phyloP scores from a whole-genome alignment of 2,113 vertebrate genomes.

The Noturus placidus region DNA sequence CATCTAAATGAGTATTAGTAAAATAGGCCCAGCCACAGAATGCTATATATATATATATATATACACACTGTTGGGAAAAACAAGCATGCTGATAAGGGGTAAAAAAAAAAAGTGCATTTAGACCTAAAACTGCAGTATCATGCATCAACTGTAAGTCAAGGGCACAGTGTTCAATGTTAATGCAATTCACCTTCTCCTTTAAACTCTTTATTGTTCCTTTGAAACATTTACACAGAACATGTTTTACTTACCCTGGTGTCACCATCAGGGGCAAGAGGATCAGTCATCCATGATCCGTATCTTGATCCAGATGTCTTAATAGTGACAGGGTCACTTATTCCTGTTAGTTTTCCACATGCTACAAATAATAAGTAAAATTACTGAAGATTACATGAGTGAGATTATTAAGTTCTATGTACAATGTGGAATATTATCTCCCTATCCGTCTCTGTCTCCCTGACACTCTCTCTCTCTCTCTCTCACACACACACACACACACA shows the following conservation, averaged over 20 bases:
- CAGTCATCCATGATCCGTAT: conserved; percentile 97
- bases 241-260: conserved; percentile 84
- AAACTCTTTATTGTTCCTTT: conserved; percentile 8
- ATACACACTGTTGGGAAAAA: conserved; percentile 34
- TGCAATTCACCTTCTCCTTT: conserved; percentile 23
- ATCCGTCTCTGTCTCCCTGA: not conserved
- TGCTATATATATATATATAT: conserved; percentile 46
- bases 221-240: not conserved
- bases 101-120: conserved; percentile 37
- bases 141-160: conserved; percentile 26
- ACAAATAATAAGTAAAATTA: conserved; percentile 57
- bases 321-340: conserved; percentile 92
- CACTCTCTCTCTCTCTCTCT: not conserved
- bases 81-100: conserved; percentile 34
- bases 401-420: not conserved
- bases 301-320: conserved; percentile 93
- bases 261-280: conserved; percentile 85
- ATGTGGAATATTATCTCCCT: not conserved
- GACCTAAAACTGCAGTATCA: conserved; percentile 35
- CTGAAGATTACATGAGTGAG: not conserved
- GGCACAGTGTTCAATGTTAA: conserved; percentile 23
- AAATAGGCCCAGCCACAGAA: conserved; percentile 34
- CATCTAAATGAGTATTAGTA: conserved; percentile 44
- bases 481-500: conserved; percentile 5
- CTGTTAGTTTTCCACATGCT: conserved; percentile 95